Evolutionary conservation across 1,140 invertebrate genomes (phyloP).

Genomic region (Trichonephila clavata): DNA sequence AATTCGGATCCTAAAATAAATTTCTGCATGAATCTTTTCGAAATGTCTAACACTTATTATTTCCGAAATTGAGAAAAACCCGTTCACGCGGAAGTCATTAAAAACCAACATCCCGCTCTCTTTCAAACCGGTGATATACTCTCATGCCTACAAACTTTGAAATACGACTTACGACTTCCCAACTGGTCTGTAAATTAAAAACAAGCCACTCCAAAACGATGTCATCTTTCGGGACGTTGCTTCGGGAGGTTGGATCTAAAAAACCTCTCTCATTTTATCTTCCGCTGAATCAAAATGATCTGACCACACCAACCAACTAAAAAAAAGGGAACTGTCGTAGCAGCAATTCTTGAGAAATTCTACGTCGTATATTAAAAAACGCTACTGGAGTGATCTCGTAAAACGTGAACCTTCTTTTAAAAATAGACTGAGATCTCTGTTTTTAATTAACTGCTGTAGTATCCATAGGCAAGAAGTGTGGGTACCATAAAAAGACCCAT

Average conservation of each 20-base stretch:
- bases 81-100: no score
- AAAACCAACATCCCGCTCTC: not conserved
- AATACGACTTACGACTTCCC: conserved; percentile 35
- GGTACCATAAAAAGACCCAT: conserved; percentile 43
- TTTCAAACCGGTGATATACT: not conserved
- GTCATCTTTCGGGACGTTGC: conserved; percentile 14
- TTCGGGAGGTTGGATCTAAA: not conserved
- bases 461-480: not conserved
- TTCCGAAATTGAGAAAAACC: not conserved
- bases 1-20: no score
- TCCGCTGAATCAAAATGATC: not conserved
- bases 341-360: not conserved
- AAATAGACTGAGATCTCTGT: conserved; percentile 56
- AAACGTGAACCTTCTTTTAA: conserved; percentile 20
- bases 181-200: conserved; percentile 54
- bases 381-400: conserved; percentile 24
- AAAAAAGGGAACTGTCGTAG: not conserved
- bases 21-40: no score
- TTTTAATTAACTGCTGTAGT: conserved; percentile 56
- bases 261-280: not conserved
- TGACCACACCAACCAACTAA: not conserved
- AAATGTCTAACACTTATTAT: no score
- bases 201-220: conserved; percentile 46
- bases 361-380: conserved; percentile 4
- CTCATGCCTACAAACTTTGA: conserved; percentile 30